Base-by-base conservation (phyloP, 2,113 vertebrate genomes). In the Miniopterus natalensis region DNA sequence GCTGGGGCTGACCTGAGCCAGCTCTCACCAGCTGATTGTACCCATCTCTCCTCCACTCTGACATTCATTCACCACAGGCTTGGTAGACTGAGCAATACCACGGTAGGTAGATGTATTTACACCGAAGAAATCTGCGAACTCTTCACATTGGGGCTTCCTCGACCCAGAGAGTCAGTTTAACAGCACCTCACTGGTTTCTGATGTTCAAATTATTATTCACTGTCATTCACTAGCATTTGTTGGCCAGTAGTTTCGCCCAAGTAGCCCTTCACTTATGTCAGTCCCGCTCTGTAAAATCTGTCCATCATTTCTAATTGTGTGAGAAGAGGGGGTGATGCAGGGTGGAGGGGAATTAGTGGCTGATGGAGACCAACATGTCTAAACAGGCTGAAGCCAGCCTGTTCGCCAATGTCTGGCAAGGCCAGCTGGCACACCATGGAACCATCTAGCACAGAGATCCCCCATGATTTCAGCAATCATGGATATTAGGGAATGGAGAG, bases 281-380 rank as follows among this genome's bases (percentile, higher is more conserved):
- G 14, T 0, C 81, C 14, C 53, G 66, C 73, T 92, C n/a, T 40
- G 84, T 93, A 49, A 92, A 93, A 73, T 85, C 18, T 6, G 66
- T 93, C 4, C 61, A 95, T 47, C n/a, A 21, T 87, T 92, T 36
- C 61, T 65, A 45, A 47, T 63, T 92, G 23, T 27, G n/a, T 63
- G 18, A 80, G 59, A 78, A 74, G 47, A 55, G 80, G 70, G 89
- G 21, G 14, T 66, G 47, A 73, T 12, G 1, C 6, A 61, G 1
- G 9, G 17, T 8, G 53, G 85, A 95, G 27, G 13, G 25, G 53
- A 78, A 4, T 25, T 2, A 87, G 47, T 7, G 14, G 31, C 42
- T 59, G 92, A 55, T 61, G 13, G 57, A 84, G 57, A 92, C 13
- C 25, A 68, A n/a, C 29, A 84, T 1, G 36, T 1, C 7, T 0